A percentile compares a stretch with the other conserved stretches of the same genome.
phyloP scores from a whole-genome alignment of 2,113 vertebrate genomes.

The Laticauda laticaudata region DNA sequence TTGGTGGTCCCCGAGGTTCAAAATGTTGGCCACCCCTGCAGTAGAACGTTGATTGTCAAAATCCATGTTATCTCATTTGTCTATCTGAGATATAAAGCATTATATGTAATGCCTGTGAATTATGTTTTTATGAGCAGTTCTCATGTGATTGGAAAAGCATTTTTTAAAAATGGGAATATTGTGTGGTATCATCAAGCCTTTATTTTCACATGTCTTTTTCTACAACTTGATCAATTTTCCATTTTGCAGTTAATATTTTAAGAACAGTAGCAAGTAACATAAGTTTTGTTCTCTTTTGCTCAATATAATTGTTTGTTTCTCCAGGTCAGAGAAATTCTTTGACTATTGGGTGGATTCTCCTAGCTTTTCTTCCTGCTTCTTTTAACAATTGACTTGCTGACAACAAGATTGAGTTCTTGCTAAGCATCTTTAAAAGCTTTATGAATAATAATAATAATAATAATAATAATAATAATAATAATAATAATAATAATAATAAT shows the following conservation, averaged over 20 bases:
- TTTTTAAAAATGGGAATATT: not conserved
- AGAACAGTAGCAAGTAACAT: not conserved
- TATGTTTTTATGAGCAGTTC: not conserved
- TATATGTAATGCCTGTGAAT: not conserved
- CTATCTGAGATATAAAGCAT: not conserved
- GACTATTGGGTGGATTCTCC: constrained; percentile 1
- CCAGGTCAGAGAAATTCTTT: not conserved
- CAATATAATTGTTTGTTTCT: constrained; percentile 22
- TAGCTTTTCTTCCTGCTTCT: constrained; percentile 18
- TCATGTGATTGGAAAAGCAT: not conserved
- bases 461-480: no score
- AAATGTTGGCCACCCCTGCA: not conserved
- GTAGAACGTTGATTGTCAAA: not conserved
- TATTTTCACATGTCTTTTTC: not conserved
- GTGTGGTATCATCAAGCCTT: rapidly evolving
- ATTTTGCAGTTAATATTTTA: not conserved
- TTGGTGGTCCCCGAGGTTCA: no score
- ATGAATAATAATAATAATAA: not conserved
- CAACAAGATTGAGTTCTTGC: not conserved
- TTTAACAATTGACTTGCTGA: not conserved
- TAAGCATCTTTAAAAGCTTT: not conserved
- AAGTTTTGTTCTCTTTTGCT: not conserved
- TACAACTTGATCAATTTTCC: not conserved
- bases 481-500: no score
- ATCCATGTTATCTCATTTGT: not conserved